phyloP scores from a whole-genome alignment of 53 echinoderm and acorn worm species.

The Holothuria scabra region DNA sequence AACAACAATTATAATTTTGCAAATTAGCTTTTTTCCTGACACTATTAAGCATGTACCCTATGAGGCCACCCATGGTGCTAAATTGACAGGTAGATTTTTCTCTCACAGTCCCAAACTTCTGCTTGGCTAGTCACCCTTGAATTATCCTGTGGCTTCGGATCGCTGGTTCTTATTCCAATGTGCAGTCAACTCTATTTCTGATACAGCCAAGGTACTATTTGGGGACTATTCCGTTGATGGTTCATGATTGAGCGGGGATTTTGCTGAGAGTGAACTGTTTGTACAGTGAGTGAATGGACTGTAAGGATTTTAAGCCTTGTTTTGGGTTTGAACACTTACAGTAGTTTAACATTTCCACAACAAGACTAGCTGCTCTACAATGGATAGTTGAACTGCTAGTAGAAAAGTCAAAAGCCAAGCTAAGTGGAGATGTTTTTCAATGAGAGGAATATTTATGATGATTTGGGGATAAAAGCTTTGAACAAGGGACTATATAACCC shows the following conservation, averaged over 20 bases:
- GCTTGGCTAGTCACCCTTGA: background rate
- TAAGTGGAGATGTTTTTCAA: too few species aligned
- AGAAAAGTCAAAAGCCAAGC: too few species aligned
- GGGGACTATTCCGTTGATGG: background rate
- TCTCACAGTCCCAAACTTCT: background rate
- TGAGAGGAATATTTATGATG: too few species aligned
- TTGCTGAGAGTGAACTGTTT: background rate
- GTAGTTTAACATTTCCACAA: too few species aligned
- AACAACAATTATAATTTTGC: constrained; percentile 26
- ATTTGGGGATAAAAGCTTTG: too few species aligned
- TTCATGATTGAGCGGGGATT: constrained; percentile 24
- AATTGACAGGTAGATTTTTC: background rate
- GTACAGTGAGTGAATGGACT: background rate
- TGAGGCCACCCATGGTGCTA: constrained; percentile 18
- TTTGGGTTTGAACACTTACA: background rate
- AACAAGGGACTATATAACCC: too few species aligned
- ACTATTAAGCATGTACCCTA: background rate
- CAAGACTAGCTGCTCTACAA: too few species aligned
- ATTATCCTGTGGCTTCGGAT: constrained; percentile 1
- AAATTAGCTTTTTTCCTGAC: constrained; percentile 15
- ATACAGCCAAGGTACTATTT: background rate
- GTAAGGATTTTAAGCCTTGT: background rate
- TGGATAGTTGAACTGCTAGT: too few species aligned
- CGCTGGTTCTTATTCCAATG: constrained; percentile 10
- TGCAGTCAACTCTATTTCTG: background rate